Conservation (phyloP, 2,113 vertebrate genomes). For the Cacatua alba region DNA sequence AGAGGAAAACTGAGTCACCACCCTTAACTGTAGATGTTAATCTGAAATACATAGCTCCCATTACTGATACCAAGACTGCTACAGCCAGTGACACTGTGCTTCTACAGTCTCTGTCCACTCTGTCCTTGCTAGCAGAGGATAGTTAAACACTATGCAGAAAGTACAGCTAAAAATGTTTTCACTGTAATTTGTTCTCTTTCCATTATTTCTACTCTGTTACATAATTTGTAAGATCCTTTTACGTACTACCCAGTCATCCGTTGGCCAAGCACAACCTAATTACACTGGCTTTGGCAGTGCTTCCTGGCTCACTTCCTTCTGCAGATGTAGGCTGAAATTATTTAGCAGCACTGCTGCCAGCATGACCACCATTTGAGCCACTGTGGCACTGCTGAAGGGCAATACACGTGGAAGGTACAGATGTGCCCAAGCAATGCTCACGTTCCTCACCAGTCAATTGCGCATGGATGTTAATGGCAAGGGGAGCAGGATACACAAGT, state of each 20-base stretch:
- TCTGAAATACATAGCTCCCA: accelerated
- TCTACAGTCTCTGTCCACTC: not conserved
- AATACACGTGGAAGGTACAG: accelerated
- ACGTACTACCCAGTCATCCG: not conserved
- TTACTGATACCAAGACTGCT: not conserved
- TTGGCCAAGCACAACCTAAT: not conserved
- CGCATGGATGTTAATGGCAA: too few species aligned
- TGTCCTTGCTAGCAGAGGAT: not conserved
- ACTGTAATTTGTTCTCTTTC: not conserved
- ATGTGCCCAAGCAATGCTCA: not conserved
- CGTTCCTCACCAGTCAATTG: accelerated
- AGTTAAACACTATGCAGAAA: not conserved
- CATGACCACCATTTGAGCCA: not conserved
- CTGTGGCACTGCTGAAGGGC: not conserved
- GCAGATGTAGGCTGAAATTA: accelerated
- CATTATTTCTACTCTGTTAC: not conserved
- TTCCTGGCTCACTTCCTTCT: not conserved
- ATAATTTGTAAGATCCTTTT: not conserved
- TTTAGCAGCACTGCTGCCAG: not conserved
- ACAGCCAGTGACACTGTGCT: not conserved
- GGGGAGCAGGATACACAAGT: not conserved
- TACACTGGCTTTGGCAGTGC: not conserved
- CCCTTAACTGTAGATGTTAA: too few species aligned
- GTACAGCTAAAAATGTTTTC: accelerated
- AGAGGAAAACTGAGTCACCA: not conserved